Evolutionary conservation across 2,888 invertebrate genomes (phyloP).

Genomic region (Panzeria rudis): DNA sequence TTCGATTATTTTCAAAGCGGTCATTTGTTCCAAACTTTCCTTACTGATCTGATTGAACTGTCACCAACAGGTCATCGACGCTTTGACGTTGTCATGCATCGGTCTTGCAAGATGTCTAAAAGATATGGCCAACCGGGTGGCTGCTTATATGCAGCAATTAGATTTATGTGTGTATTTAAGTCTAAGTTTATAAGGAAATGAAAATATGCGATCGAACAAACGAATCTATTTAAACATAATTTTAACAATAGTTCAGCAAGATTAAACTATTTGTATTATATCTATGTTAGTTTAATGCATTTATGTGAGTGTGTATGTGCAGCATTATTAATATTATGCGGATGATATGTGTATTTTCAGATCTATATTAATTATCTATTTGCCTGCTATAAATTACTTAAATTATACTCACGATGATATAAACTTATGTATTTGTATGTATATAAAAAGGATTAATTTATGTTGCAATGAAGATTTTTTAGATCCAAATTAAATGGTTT

Average conservation of each 20-base stretch:
- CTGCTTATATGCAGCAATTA: not conserved
- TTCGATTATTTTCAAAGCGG: no score
- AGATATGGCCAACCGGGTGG: no score
- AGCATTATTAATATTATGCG: not conserved
- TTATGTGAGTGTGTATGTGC: not conserved
- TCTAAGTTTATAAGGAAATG: not conserved
- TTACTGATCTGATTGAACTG: no score
- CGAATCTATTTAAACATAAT: conserved; percentile 34
- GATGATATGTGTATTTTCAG: not conserved
- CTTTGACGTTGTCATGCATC: no score
- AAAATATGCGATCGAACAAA: not conserved
- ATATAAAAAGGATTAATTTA: no score
- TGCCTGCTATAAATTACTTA: not conserved
- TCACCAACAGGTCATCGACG: no score
- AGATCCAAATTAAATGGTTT: no score
- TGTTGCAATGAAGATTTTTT: no score
- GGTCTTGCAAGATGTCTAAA: no score
- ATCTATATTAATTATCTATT: not conserved
- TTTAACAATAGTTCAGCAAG: conserved; percentile 57
- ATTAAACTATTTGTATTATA: conserved; percentile 25
- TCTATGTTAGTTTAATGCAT: not conserved
- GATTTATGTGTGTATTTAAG: conserved; percentile 5
- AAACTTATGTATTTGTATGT: not conserved
- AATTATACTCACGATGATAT: not conserved
- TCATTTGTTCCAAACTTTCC: no score